Evolutionary conservation across 2,888 invertebrate species (phyloP).

Genomic region (Caenorhabditis plicata): DNA sequence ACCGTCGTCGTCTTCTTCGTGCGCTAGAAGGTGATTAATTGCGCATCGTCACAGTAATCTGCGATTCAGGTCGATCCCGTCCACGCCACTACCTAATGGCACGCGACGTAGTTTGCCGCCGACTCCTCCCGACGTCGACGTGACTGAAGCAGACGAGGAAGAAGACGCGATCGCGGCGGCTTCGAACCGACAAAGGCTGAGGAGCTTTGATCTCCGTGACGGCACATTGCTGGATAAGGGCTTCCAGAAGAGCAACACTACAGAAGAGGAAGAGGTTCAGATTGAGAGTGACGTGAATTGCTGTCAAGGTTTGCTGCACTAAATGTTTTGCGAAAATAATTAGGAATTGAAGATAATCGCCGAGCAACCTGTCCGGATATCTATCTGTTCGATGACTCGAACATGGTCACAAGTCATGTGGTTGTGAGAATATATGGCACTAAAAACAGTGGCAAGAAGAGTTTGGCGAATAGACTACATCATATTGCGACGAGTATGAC

Average conservation of each 20-base stretch:
- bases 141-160: slow-evolving; percentile 6
- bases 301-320: neutral
- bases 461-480: slow-evolving; percentile 50
- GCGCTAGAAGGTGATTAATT: too few species aligned
- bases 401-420: slow-evolving; percentile 25
- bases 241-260: slow-evolving; percentile 24
- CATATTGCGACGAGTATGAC: slow-evolving; percentile 48
- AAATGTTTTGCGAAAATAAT: neutral
- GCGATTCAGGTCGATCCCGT: slow-evolving; percentile 28
- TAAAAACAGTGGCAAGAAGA: slow-evolving; percentile 55
- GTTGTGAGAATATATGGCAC: slow-evolving; percentile 54
- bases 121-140: slow-evolving; percentile 28
- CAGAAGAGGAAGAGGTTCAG: slow-evolving; percentile 10
- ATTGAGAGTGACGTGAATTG: neutral
- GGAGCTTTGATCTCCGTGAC: slow-evolving; percentile 30
- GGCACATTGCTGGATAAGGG: slow-evolving; percentile 27
- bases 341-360: slow-evolving; percentile 30
- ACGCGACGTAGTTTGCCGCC: slow-evolving; percentile 24
- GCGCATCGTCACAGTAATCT: too few species aligned
- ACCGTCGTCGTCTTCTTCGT: slow-evolving; percentile 3
- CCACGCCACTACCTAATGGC: slow-evolving; percentile 26
- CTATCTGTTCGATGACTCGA: slow-evolving; percentile 49
- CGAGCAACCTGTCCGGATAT: slow-evolving; percentile 64
- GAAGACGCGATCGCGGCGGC: slow-evolving; percentile 8
- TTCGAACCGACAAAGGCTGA: slow-evolving; percentile 14